phyloP scores from a whole-genome alignment of 1,140 invertebrate species.

The Steinernema feltiae region DNA sequence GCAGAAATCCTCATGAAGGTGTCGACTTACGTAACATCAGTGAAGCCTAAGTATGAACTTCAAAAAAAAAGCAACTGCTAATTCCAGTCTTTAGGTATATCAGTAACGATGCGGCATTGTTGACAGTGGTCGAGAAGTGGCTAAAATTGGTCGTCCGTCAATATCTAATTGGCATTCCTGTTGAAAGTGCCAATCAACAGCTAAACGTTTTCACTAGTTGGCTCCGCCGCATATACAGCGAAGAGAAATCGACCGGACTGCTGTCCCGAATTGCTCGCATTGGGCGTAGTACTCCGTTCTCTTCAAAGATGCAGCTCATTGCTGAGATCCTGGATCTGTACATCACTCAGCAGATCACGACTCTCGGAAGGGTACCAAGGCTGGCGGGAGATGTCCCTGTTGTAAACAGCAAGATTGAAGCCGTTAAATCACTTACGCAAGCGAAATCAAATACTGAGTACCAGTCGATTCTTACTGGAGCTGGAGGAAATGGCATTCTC shows the following conservation, averaged over 20 bases:
- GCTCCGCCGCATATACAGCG: not conserved
- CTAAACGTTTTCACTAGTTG: not conserved
- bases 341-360: not conserved
- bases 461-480: not conserved
- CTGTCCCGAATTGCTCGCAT: not conserved
- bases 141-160: not conserved
- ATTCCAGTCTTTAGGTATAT: not conserved
- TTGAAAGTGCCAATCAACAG: not conserved
- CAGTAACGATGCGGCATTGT: not conserved
- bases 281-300: not conserved
- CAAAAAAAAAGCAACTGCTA: not conserved
- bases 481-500: not conserved
- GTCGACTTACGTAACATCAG: not conserved
- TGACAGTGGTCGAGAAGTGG: not conserved
- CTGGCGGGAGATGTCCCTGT: not conserved
- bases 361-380: not conserved
- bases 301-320: not conserved
- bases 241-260: not conserved
- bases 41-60: not conserved
- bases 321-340: not conserved
- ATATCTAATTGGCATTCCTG: not conserved
- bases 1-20: not conserved
- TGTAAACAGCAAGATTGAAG: not conserved
- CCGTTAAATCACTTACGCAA: not conserved
- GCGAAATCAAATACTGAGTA: not conserved